Conservation (phyloP, 2,113 vertebrate genomes). For the Chaetorhynchus papuensis region DNA sequence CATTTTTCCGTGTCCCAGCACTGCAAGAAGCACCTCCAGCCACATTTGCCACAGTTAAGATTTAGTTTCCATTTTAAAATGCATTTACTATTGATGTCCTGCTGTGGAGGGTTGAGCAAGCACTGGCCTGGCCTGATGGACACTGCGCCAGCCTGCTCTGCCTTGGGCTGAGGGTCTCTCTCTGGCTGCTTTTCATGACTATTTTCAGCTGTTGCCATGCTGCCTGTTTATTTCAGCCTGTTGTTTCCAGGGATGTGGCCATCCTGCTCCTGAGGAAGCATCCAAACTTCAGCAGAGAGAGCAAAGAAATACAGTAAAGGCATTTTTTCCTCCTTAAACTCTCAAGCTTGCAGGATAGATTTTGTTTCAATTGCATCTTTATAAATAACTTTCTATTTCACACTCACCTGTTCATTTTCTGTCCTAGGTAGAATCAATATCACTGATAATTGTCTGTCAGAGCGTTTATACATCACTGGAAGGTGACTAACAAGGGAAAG, state of each 20-base stretch:
- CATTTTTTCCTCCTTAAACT: background rate
- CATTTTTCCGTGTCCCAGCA: background rate
- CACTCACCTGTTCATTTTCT: conserved; percentile 29
- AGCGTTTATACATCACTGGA: background rate
- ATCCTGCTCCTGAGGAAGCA: background rate
- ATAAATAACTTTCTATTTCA: conserved; percentile 23
- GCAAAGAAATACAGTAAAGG: background rate
- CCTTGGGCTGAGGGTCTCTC: background rate
- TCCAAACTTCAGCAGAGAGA: background rate
- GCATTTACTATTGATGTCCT: background rate
- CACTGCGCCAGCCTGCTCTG: fast-evolving
- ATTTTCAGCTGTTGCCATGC: background rate
- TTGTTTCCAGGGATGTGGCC: background rate
- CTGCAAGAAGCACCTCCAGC: background rate
- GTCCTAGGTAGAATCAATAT: conserved; percentile 27
- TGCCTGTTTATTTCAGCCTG: background rate
- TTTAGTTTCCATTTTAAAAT: background rate
- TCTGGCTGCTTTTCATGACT: background rate
- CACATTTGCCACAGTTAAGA: background rate
- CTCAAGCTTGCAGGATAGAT: background rate
- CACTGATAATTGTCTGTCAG: conserved; percentile 15
- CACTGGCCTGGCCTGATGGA: fast-evolving
- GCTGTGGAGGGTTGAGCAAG: fast-evolving
- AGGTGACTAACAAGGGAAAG: background rate
- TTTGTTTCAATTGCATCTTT: conserved; percentile 27